Evolutionary conservation across 2,113 vertebrate species (phyloP).

Genomic region (Sebastes schlegelii): DNA sequence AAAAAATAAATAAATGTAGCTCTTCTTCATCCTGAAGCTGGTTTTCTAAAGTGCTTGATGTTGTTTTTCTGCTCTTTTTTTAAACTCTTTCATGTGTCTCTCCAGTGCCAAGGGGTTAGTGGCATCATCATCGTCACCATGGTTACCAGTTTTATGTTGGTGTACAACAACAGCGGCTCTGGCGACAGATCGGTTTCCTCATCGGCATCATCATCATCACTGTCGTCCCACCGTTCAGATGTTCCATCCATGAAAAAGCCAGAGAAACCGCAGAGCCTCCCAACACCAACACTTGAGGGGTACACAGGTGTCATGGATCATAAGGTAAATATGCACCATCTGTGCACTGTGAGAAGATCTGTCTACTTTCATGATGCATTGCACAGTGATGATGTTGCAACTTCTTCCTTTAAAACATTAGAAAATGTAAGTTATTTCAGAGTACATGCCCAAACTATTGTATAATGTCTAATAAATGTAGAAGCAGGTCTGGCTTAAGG

Average conservation of each 20-base stretch:
- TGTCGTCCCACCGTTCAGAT: constrained; percentile 21
- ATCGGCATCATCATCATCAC: background rate
- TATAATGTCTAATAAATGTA: background rate
- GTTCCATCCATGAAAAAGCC: constrained; percentile 21
- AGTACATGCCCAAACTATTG: background rate
- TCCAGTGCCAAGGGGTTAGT: constrained; percentile 89
- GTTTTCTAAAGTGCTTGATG: background rate
- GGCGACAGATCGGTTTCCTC: constrained; percentile 42
- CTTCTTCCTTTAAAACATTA: background rate
- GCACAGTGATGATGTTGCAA: background rate
- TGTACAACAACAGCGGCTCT: constrained; percentile 87
- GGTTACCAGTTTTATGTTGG: constrained; percentile 92
- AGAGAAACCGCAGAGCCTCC: constrained; percentile 13
- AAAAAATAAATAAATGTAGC: background rate
- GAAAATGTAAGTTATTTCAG: too few species aligned
- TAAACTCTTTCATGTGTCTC: constrained; percentile 14
- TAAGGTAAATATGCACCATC: constrained; percentile 81
- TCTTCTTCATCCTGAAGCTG: background rate
- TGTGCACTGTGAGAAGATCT: constrained; percentile 8
- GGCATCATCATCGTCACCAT: constrained; percentile 89
- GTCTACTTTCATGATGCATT: background rate
- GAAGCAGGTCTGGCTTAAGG: background rate
- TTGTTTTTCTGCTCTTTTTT: background rate
- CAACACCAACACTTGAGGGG: constrained; percentile 79
- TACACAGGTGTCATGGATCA: constrained; percentile 89